Evolutionary conservation across 23 tunicate genomes (phyloP).

Genomic region (Trididemnum nubilum): DNA sequence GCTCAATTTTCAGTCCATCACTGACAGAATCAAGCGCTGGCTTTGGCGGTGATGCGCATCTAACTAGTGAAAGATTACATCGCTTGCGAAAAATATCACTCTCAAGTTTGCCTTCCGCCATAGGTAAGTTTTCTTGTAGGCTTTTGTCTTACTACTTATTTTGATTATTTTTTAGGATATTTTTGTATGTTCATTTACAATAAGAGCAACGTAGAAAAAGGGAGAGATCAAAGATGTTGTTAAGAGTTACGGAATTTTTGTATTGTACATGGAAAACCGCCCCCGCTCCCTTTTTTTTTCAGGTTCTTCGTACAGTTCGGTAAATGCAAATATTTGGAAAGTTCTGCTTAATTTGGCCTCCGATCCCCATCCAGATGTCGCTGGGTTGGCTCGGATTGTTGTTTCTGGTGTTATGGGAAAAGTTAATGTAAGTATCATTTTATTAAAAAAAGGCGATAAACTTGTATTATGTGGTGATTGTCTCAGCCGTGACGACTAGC

Average conservation of each 20-base stretch:
- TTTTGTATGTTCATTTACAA: too few relatives aligned
- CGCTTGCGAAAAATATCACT: constrained; percentile 69
- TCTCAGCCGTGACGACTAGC: too few relatives aligned
- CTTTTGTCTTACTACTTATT: too few relatives aligned
- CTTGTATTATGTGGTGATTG: too few relatives aligned
- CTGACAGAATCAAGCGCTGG: background rate
- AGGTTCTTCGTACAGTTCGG: constrained; percentile 82
- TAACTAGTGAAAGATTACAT: constrained; percentile 36
- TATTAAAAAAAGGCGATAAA: too few relatives aligned
- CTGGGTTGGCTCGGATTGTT: constrained; percentile 45
- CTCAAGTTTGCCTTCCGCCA: constrained; percentile 50
- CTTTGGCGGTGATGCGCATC: background rate
- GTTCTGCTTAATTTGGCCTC: constrained; percentile 54
- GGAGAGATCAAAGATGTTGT: too few relatives aligned
- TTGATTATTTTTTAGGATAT: too few relatives aligned
- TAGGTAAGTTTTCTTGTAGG: constrained; percentile 51
- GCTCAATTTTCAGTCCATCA: constrained; percentile 5
- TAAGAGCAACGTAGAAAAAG: too few relatives aligned
- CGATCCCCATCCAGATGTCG: constrained; percentile 81
- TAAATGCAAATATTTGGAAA: constrained; percentile 86
- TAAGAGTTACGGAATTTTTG: too few relatives aligned
- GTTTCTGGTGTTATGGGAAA: constrained; percentile 57
- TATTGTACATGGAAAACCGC: too few relatives aligned
- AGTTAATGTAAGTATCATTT: constrained; percentile 67
- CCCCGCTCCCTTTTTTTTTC: background rate